A percentile compares a stretch with the other conserved stretches of the same genome.
Evolutionary conservation across 2,113 vertebrate genomes (phyloP).

Genomic region (Spermophilus dauricus): DNA sequence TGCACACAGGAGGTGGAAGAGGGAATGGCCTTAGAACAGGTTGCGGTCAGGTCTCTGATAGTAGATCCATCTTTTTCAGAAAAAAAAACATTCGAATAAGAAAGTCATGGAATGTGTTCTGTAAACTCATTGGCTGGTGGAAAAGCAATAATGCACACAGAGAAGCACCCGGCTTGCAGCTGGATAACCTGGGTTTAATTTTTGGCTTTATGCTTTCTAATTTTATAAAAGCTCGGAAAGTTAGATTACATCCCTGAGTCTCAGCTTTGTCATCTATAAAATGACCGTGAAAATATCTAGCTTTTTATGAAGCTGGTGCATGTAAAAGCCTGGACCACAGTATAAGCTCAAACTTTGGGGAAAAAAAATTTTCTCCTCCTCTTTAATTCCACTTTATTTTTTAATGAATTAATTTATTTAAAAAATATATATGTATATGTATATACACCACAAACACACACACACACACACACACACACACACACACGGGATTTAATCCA

Average conservation of each 20-base stretch:
- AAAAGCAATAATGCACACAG: background rate
- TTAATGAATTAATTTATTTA: too few species aligned
- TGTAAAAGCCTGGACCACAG: background rate
- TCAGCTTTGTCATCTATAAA: slow-evolving; percentile 38
- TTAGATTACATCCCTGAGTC: background rate
- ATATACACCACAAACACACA: too few species aligned
- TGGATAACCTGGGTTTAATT: slow-evolving; percentile 4
- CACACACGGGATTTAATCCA: too few species aligned
- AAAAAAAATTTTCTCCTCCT: background rate
- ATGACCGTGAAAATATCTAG: background rate
- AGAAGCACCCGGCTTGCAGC: background rate
- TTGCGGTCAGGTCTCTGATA: background rate
- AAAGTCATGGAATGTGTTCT: background rate
- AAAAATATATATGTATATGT: too few species aligned
- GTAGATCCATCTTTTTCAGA: background rate
- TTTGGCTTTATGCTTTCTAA: slow-evolving; percentile 10
- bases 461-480: too few species aligned
- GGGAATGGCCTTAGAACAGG: background rate
- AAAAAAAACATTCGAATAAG: slow-evolving; percentile 14
- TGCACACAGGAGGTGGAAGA: background rate
- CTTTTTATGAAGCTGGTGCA: background rate
- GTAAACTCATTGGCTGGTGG: background rate
- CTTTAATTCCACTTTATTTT: background rate
- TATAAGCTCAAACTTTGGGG: background rate
- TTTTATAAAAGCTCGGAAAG: slow-evolving; percentile 56